Conservation (phyloP, 1,140 invertebrate genomes). For the Drosophila mojavensis region DNA sequence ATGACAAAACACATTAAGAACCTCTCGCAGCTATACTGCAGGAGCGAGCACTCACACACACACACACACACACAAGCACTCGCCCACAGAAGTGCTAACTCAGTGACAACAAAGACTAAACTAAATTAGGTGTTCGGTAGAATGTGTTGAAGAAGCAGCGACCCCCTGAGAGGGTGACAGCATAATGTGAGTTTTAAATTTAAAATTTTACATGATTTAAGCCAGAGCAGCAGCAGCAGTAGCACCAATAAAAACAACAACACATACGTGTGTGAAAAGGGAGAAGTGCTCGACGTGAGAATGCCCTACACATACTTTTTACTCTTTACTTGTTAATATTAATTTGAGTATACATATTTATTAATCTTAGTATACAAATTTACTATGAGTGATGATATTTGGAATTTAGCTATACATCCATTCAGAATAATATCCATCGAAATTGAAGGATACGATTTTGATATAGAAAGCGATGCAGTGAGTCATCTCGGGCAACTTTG, state of each 20-base stretch:
- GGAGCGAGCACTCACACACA: not conserved
- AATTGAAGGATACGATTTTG: too few species aligned
- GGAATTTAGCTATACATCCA: too few species aligned
- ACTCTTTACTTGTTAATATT: too few species aligned
- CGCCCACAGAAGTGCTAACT: slow-evolving; percentile 35
- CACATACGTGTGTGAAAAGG: not conserved
- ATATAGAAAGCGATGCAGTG: too few species aligned
- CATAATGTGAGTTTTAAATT: slow-evolving; percentile 45
- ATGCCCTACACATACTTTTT: not conserved
- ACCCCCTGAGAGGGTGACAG: slow-evolving; percentile 6
- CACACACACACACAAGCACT: slow-evolving; percentile 5
- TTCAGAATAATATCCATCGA: too few species aligned
- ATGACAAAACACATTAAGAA: slow-evolving; percentile 8
- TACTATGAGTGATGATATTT: too few species aligned
- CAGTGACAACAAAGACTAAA: slow-evolving; percentile 61
- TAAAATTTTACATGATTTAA: slow-evolving; percentile 50
- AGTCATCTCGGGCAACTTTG: too few species aligned
- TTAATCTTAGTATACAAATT: too few species aligned
- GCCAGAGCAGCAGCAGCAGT: slow-evolving; percentile 12
- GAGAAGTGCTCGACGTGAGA: not conserved
- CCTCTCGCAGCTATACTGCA: not conserved
- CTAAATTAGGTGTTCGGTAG: slow-evolving; percentile 54
- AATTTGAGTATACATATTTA: too few species aligned
- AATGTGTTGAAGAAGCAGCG: slow-evolving; percentile 7
- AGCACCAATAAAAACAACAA: slow-evolving; percentile 1